Evolutionary conservation across 2,797 vertebrate genomes (phyloP).

Genomic region (Pristis pectinata): DNA sequence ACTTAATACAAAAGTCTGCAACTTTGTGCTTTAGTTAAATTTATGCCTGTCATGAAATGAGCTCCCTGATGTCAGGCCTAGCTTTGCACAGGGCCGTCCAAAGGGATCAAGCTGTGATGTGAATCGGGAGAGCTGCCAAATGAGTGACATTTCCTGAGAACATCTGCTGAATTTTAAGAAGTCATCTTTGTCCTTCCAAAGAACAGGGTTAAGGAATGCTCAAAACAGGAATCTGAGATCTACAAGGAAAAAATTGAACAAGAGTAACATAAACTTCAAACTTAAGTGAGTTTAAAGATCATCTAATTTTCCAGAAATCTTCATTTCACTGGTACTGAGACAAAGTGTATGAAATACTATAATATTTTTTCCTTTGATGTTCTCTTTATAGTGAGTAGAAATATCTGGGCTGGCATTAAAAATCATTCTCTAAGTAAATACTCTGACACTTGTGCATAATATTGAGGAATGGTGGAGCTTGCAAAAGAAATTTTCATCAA

Average conservation of each 20-base stretch:
- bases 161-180: constrained; percentile 57
- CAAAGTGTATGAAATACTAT: background rate
- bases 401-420: background rate
- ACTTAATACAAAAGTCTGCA: constrained; percentile 45
- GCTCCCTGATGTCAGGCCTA: constrained; percentile 49
- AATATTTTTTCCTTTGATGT: background rate
- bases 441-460: background rate
- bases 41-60: constrained; percentile 55
- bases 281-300: background rate
- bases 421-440: background rate
- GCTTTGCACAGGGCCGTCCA: constrained; percentile 45
- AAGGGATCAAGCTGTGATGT: constrained; percentile 52
- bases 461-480: background rate
- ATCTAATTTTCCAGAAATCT: background rate
- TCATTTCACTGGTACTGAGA: background rate
- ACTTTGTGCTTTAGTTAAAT: constrained; percentile 51
- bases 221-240: constrained; percentile 36
- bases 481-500: background rate
- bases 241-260: constrained; percentile 7
- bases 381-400: background rate
- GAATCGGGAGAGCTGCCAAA: constrained; percentile 55
- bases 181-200: constrained; percentile 54
- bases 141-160: constrained; percentile 56
- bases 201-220: constrained; percentile 46
- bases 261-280: background rate